These are phyloP conservation scores for Glaucopsyche alexis DNA, from an alignment of 2,888 invertebrate species.

Conservation along the genomic window DNA sequence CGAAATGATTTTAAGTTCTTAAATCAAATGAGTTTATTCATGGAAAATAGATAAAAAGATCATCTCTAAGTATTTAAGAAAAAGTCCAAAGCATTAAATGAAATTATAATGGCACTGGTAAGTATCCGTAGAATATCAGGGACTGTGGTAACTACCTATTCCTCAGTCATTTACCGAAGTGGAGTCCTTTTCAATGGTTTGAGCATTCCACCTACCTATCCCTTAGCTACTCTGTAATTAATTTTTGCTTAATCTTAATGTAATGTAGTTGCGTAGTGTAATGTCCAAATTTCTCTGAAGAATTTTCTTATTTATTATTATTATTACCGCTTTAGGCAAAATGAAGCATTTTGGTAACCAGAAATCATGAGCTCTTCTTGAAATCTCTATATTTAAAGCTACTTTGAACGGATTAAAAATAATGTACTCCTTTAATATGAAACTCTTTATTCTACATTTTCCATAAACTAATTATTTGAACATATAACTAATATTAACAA, in stretches of 20 bases:
- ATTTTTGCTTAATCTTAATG: too few species aligned
- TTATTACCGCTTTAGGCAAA: background rate
- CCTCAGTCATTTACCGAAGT: too few species aligned
- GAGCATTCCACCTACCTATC: too few species aligned
- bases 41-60: background rate
- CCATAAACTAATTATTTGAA: too few species aligned
- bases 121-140: too few species aligned
- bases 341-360: too few species aligned
- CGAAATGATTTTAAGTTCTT: background rate
- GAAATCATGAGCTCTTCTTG: background rate
- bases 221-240: too few species aligned
- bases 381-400: background rate
- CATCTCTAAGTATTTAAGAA: background rate
- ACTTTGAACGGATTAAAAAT: background rate
- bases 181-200: too few species aligned
- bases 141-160: too few species aligned
- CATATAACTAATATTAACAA: constrained; percentile 6
- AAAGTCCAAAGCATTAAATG: background rate
- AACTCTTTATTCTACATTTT: background rate
- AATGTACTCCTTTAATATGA: background rate
- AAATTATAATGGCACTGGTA: background rate
- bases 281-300: too few species aligned
- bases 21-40: background rate
- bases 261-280: too few species aligned
- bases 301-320: too few species aligned